Evolutionary conservation across 1,140 invertebrate species (phyloP).

Genomic region (Scylla paramamosain): DNA sequence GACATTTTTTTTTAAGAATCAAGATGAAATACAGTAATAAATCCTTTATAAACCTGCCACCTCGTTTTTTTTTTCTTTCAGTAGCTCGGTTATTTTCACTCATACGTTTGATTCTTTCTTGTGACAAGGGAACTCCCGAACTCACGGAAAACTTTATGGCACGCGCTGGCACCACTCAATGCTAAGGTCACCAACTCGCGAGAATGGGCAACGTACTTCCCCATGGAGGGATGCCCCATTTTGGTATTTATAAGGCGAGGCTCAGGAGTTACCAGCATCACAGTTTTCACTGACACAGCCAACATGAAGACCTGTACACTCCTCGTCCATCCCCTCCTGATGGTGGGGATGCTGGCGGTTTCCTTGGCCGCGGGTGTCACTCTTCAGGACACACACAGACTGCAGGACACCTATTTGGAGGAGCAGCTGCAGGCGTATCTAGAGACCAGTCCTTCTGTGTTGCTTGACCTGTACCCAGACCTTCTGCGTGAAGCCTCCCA

Average conservation of each 20-base stretch:
- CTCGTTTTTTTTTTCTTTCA: too few relatives aligned
- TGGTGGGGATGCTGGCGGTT: neutral
- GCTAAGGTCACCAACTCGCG: too few relatives aligned
- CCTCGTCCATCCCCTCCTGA: neutral
- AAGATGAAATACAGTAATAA: too few relatives aligned
- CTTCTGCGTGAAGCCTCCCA: neutral
- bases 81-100: too few relatives aligned
- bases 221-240: neutral
- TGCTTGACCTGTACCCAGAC: neutral
- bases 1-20: too few relatives aligned
- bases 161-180: too few relatives aligned
- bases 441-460: neutral
- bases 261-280: neutral
- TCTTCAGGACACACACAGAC: too few relatives aligned
- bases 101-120: too few relatives aligned
- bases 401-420: neutral
- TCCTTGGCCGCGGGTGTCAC: neutral
- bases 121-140: too few relatives aligned
- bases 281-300: neutral
- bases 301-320: neutral
- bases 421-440: neutral
- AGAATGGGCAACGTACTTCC: neutral
- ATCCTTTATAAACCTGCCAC: too few relatives aligned
- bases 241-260: neutral
- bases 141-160: too few relatives aligned